Percentiles rank a stretch among this genome's conserved stretches.
phyloP scores from a whole-genome alignment of 2,113 vertebrate species.

The Procapra przewalskii region DNA sequence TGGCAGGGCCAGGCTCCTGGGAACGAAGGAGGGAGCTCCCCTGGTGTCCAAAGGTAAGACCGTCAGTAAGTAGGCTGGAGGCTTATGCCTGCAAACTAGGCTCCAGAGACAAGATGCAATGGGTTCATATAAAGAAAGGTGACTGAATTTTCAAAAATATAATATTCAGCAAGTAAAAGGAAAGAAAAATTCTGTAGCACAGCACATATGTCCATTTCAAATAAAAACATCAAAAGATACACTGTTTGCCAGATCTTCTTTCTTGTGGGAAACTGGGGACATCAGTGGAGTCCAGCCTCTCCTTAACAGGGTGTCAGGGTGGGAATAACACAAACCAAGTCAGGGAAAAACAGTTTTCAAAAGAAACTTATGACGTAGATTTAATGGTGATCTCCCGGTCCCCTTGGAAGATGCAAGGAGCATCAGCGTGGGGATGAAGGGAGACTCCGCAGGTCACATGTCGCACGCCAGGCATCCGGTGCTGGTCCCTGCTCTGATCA shows the following conservation, averaged over 20 bases:
- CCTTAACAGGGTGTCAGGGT: rapidly evolving
- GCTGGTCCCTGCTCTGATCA: not conserved
- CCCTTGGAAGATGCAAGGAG: not conserved
- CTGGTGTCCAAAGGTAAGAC: not conserved
- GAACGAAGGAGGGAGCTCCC: too few species aligned
- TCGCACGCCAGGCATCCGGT: rapidly evolving
- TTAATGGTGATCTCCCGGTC: not conserved
- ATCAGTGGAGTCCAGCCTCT: rapidly evolving
- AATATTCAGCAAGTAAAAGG: too few species aligned
- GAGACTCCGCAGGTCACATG: too few species aligned
- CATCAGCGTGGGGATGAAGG: rapidly evolving
- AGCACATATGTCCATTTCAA: rapidly evolving
- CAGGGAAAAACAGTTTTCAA: not conserved
- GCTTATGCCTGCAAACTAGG: rapidly evolving
- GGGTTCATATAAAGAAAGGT: too few species aligned
- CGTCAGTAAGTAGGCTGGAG: too few species aligned
- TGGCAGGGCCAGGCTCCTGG: too few species aligned
- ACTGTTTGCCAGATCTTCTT: rapidly evolving
- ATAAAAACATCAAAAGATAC: rapidly evolving
- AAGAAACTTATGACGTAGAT: not conserved
- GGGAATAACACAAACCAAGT: not conserved
- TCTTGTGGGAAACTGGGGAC: too few species aligned
- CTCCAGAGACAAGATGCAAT: rapidly evolving
- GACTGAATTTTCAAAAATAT: not conserved
- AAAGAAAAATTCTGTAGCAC: rapidly evolving